Evolutionary conservation across 2,113 vertebrate genomes (phyloP), one percentile per base, ranked within the genome.

Genomic region (Gila orcuttii): DNA sequence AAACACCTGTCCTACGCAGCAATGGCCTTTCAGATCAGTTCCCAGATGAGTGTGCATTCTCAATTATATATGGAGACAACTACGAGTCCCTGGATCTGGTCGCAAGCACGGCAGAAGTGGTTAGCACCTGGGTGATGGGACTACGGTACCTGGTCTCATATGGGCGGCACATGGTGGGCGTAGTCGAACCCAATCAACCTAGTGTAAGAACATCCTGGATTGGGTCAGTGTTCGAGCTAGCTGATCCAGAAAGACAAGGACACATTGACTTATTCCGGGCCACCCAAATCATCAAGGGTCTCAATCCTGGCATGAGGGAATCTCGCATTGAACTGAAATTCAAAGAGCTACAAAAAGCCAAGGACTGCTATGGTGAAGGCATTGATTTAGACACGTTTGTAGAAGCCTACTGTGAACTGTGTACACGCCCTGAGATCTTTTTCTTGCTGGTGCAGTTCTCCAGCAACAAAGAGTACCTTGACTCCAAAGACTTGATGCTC

Each of bases 121-220:
- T 97, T 93, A 97, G 95, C 7, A 96, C 96, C 12, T 98, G 97
- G 97, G 97, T 97, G 86, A 98, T 97, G 97, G 97, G 97, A 47
- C 93, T 98, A 60, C 91, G 97, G 47, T 98, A 97, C 86, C 87
- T 98, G 88, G 96, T 97, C 68, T 98, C 97, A 73, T 98, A 97
- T 0, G 97, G 96, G 11, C 95, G 96, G 60, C 96, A 97, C 92
- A 93, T 93, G 0, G 96, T 96, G 0, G 91, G 95, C 79, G 94
- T 96, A 0, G 92, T 93, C 0, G 97, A 96, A 52, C 91, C 96
- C 0, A 90, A 93, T 83, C 95, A 96, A 80, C 95, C 96, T 4
- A 96, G 96, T 87, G 91, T 97, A 50, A 92, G 97, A 45, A 97
- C 96, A 0, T 96, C 96, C 8, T 98, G 97, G 97, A 96, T 98